Conservation (phyloP, 1,140 invertebrate genomes). For the Hycleus cichorii region DNA sequence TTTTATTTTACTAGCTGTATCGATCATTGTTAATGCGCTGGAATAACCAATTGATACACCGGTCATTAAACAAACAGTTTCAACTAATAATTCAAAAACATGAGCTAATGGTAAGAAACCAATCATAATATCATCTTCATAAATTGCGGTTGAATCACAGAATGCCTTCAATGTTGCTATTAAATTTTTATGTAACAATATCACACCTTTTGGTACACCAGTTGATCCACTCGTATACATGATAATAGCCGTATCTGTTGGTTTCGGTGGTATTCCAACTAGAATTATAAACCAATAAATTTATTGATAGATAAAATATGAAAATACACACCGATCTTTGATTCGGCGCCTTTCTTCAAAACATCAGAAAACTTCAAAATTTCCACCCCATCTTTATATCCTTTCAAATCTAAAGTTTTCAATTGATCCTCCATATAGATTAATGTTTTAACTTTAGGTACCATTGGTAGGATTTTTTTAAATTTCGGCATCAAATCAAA, state of each 20-base stretch:
- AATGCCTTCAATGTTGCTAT: slow-evolving; percentile 83
- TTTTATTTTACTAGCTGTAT: slow-evolving; percentile 93
- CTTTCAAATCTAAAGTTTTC: slow-evolving; percentile 56
- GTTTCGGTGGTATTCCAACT: slow-evolving; percentile 49
- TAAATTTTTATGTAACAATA: slow-evolving; percentile 86
- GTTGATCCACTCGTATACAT: slow-evolving; percentile 97
- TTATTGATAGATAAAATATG: too few species aligned
- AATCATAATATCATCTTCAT: slow-evolving; percentile 75
- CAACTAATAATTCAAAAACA: slow-evolving; percentile 87
- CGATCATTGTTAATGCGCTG: slow-evolving; percentile 89
- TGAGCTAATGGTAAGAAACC: slow-evolving; percentile 96
- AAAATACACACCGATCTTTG: slow-evolving; percentile 21
- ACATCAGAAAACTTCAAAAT: slow-evolving; percentile 58
- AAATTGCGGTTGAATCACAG: slow-evolving; percentile 66
- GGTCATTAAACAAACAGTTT: slow-evolving; percentile 63
- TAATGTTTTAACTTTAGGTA: slow-evolving; percentile 65
- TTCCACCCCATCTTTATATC: slow-evolving; percentile 59
- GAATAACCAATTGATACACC: slow-evolving; percentile 96
- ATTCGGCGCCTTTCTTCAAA: slow-evolving; percentile 42
- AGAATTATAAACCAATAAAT: too few species aligned
- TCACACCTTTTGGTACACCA: slow-evolving; percentile 80
- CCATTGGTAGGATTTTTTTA: slow-evolving; percentile 62
- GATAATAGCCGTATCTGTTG: slow-evolving; percentile 80
- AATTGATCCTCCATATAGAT: slow-evolving; percentile 87
- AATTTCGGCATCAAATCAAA: slow-evolving; percentile 86